Evolutionary conservation across 2,113 vertebrate species (phyloP).

Genomic region (Theropithecus gelada): DNA sequence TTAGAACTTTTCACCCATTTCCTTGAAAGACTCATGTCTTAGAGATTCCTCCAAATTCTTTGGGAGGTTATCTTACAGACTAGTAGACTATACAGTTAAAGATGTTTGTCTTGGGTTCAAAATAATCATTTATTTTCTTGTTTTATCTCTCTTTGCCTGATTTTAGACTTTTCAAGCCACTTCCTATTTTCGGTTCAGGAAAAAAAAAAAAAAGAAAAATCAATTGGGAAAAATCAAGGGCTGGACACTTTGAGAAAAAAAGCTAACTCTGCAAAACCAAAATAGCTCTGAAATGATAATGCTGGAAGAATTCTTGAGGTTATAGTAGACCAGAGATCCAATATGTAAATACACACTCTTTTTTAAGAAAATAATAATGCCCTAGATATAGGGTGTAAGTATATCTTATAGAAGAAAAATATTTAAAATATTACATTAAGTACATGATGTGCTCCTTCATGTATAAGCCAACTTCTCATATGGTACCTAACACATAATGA

Average conservation of each 20-base stretch:
- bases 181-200: constrained; percentile 63
- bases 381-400: neutral
- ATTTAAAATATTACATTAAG: neutral
- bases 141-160: constrained; percentile 46
- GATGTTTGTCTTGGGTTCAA: constrained; percentile 47
- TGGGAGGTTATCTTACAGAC: constrained; percentile 35
- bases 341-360: neutral
- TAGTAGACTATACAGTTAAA: constrained; percentile 23
- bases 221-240: constrained; percentile 42
- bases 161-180: constrained; percentile 56
- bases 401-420: neutral
- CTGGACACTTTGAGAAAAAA: constrained; percentile 46
- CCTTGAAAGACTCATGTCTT: constrained; percentile 29
- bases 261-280: constrained; percentile 40
- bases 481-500: neutral
- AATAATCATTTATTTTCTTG: constrained; percentile 58
- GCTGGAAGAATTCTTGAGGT: constrained; percentile 41
- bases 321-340: neutral
- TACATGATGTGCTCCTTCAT: neutral
- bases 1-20: constrained; percentile 18
- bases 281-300: constrained; percentile 61
- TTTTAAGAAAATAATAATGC: constrained; percentile 12
- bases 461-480: neutral
- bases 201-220: constrained; percentile 20
- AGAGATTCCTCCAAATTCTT: constrained; percentile 36